A percentile compares a stretch with the other conserved stretches of the same genome.
Conservation (phyloP, 2,797 vertebrate species). For the Tragopan temminckii region DNA sequence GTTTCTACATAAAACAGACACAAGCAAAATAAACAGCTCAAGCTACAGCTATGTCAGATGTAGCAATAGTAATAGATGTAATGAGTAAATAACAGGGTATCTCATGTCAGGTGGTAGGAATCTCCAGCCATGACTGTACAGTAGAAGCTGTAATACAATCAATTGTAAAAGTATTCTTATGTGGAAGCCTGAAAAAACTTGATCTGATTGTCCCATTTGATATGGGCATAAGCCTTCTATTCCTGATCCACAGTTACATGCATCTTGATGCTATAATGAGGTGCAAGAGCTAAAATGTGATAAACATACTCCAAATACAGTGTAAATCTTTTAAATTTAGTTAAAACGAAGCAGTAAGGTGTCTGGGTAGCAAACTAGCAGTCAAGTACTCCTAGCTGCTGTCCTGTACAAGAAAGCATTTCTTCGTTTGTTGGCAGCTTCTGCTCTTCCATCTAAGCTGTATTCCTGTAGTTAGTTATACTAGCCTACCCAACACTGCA, state of each 20-base stretch:
- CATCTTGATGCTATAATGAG: accelerated
- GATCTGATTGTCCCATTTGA: accelerated
- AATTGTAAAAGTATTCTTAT: accelerated
- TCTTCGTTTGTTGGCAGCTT: background rate
- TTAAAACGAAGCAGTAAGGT: background rate
- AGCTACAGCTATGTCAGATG: background rate
- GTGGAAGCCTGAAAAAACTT: background rate
- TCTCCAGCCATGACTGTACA: background rate
- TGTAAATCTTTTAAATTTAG: background rate
- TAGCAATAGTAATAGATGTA: background rate
- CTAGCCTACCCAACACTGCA: background rate
- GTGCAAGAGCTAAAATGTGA: background rate
- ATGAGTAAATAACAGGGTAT: background rate
- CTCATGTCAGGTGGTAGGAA: accelerated
- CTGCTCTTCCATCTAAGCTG: background rate
- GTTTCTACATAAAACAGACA: background rate
- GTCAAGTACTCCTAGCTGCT: background rate
- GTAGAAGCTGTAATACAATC: background rate
- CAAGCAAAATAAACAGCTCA: accelerated
- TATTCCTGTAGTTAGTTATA: background rate
- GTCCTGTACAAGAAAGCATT: background rate
- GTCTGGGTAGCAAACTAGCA: background rate
- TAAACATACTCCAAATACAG: background rate
- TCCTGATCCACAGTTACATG: background rate
- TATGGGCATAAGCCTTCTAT: background rate